Base-by-base conservation (phyloP, 2,113 vertebrate species). In the Oncorhynchus clarkii region DNA sequence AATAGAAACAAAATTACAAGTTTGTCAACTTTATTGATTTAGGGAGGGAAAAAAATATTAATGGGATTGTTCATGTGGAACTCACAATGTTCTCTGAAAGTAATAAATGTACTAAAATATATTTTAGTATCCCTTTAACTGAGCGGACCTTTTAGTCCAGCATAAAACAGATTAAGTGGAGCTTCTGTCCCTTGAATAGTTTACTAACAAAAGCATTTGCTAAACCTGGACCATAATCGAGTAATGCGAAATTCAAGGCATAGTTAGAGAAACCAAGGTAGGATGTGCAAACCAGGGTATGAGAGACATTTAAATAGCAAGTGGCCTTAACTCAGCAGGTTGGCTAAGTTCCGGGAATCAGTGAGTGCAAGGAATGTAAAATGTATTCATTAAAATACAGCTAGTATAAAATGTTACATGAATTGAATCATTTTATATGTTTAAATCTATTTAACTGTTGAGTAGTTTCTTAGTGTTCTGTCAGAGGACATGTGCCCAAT, bases 31-130 rank as follows among this genome's bases (percentile, higher is more conserved):
- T 80, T 82, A 85, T 85, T 82, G 75, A 74, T 80, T 80, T 45
- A 77, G 69, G 71, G 60, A 48, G 12, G 75, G 78, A 64, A 66
- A 45, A 77, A 75, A 80, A 81, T 59, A 48, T 45, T 45, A 8
- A 9, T 45, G 39, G 11, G 8, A 45, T 45, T 45, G 8, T 39
- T 80, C 71, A 79, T 76, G 73, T 70, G 78, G 49, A 82, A 76
- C 48, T 71, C 73, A 84, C 5, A 54, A 85, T 80, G 84, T 74
- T 79, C 78, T 79, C 71, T 67, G 82, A 82, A 86, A 84, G 83
- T 88, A 86, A 87, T 88, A 87, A 85, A 85, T 86, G 74, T 83
- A 85, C 75, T 76, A 88, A 88, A 87, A 87, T 83, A 87, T 82
- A 54, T 78, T 73, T 70, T 85, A 82, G 80, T 82, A 88, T 84